These are phyloP conservation scores for Theristus sp. DNA, from an alignment of 2,888 invertebrate genomes.

Conservation along the genomic window DNA sequence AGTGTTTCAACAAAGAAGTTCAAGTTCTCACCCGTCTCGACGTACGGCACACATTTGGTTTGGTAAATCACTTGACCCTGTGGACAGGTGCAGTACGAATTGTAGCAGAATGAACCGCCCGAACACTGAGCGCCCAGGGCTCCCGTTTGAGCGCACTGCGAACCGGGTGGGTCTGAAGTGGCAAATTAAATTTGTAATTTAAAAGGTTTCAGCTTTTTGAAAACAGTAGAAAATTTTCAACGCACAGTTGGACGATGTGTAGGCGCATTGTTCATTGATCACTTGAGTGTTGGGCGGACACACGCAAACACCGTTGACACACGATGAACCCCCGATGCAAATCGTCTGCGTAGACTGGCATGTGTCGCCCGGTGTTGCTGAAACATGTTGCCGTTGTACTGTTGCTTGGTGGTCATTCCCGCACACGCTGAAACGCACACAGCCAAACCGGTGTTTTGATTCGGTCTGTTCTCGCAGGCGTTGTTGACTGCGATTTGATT, in stretches of 20 bases:
- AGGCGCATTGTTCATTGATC: not conserved
- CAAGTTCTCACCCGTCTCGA: not conserved
- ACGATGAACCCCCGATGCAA: not conserved
- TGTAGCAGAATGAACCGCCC: slow-evolving; percentile 3
- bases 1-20: not conserved
- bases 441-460: not conserved
- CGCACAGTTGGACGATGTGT: not conserved
- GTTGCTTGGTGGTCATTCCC: no score
- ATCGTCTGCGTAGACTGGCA: not conserved
- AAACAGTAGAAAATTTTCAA: not conserved
- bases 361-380: not conserved
- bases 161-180: slow-evolving; percentile 2
- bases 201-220: not conserved
- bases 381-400: not conserved
- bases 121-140: not conserved
- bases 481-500: not conserved
- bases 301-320: not conserved
- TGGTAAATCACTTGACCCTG: not conserved
- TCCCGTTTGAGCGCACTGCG: no score
- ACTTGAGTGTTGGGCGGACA: not conserved
- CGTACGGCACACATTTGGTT: not conserved
- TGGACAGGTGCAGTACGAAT: slow-evolving; percentile 3
- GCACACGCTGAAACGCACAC: no score
- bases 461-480: not conserved
- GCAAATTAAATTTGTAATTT: not conserved